Percentiles rank a stretch among this genome's conserved stretches.
These are phyloP conservation scores for Fragum fragum DNA, from an alignment of 2,888 invertebrate species.

Conservation along the genomic window DNA sequence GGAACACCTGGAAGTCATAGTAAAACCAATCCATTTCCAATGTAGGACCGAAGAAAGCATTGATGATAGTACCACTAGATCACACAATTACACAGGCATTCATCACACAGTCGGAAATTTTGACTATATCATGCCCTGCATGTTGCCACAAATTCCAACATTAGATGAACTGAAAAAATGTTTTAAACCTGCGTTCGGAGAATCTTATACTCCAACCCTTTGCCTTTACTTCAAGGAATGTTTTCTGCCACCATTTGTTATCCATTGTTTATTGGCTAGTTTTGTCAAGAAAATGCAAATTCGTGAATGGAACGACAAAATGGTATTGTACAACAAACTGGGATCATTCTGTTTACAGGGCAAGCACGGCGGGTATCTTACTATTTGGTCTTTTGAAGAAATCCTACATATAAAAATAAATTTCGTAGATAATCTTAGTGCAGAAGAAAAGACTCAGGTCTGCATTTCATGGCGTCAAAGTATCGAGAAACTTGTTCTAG, in stretches of 20 bases:
- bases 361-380: neutral
- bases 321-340: neutral
- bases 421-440: neutral
- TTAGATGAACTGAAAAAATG: neutral
- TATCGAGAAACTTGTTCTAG: conserved; percentile 2
- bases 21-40: neutral
- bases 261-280: neutral
- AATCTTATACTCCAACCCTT: neutral
- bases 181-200: neutral
- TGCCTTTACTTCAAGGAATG: conserved; percentile 3
- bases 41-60: too few relatives aligned
- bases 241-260: neutral
- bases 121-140: neutral
- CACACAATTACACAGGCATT: too few relatives aligned
- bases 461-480: neutral
- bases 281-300: neutral
- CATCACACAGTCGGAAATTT: too few relatives aligned
- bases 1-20: conserved; percentile 14
- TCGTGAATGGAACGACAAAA: neutral
- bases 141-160: neutral
- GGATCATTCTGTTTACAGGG: neutral
- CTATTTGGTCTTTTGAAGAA: neutral
- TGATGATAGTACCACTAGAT: too few relatives aligned
- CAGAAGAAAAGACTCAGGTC: neutral
- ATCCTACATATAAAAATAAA: neutral